A percentile compares a stretch with the other conserved stretches of the same genome.
phyloP scores from a whole-genome alignment of 2,113 vertebrate species.

The Penelope pileata region DNA sequence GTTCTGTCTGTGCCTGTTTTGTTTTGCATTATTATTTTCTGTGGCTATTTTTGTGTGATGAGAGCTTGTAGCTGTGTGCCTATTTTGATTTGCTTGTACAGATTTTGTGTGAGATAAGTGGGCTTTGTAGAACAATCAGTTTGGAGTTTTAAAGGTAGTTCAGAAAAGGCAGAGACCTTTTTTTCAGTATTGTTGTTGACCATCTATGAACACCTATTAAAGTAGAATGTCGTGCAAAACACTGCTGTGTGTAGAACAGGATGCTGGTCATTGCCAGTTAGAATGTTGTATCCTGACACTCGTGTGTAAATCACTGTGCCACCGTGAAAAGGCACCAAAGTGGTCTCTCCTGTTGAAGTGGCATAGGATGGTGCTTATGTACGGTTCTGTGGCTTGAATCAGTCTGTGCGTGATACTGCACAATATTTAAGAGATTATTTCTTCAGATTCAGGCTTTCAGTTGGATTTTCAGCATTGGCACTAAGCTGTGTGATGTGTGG shows the following conservation, averaged over 20 bases:
- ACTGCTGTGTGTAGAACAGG: background rate
- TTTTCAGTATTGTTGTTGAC: background rate
- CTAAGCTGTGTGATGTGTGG: background rate
- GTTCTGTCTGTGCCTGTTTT: background rate
- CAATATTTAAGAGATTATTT: fast-evolving
- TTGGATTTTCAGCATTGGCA: background rate
- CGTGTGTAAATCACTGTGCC: background rate
- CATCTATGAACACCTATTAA: background rate
- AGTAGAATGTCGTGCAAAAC: background rate
- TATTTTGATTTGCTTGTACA: constrained; percentile 3
- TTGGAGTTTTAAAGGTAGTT: background rate
- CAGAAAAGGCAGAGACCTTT: background rate
- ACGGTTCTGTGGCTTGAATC: background rate
- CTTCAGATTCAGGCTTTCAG: background rate
- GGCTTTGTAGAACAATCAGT: background rate
- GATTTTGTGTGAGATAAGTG: background rate
- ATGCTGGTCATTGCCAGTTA: fast-evolving
- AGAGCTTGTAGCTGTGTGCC: background rate
- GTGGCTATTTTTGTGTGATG: background rate
- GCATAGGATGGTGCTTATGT: background rate
- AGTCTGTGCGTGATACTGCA: fast-evolving
- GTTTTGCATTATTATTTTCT: background rate
- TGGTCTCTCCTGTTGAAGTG: background rate
- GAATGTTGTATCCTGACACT: background rate
- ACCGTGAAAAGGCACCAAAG: background rate